Evolutionary conservation across 1,140 invertebrate species (phyloP), one percentile per base, ranked within the genome.

Genomic region (Elymnias hypermnestra): DNA sequence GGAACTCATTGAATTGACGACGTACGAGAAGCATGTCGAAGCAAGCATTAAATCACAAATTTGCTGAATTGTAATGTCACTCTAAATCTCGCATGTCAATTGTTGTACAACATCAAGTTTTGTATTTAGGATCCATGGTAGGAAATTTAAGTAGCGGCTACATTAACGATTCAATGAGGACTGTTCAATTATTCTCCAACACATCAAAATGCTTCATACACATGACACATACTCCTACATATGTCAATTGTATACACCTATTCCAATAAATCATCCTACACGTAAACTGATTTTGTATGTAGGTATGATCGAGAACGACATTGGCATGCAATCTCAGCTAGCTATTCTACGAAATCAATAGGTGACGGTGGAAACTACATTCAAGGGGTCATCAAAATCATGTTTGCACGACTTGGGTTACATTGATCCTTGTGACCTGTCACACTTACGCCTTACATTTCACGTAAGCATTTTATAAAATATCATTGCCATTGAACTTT

Each of bases 181-280:
- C 42, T n/a, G 18, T 43, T 43, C 31, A 43, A 33, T 43, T 43
- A 43, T 43, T 43, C 19, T 33, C 19, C 26, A 33, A 33, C 18
- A 22, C 28, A 44, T 44, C 42, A 44, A 36, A 26, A 22, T 23
- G 9, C 15, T 36, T 15, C 12, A n/a, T n/a, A 10, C 18, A 19
- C 28, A 44, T 18, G 29, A 44, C 31, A 44, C 14, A 35, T 19
- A 36, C 33, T 21, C 15, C 8, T 10, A 21, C 33, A 36, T 44
- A n/a, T 44, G 41, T 42, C 46, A 42, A 39, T 49, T 36, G 21
- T 43, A 26, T 44, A 47, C 39, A 57, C 45, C 49, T 53, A 57
- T 57, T 53, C 55, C 21, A 35, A 57, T 49, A 57, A 57, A 38
- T 57, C 45, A 49, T 57, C 35, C 44, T 41, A 57, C 44, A 45